Percentiles rank a stretch among this genome's conserved stretches.
Evolutionary conservation across 2,113 vertebrate genomes (phyloP).

Genomic region (Aptenodytes patagonicus): DNA sequence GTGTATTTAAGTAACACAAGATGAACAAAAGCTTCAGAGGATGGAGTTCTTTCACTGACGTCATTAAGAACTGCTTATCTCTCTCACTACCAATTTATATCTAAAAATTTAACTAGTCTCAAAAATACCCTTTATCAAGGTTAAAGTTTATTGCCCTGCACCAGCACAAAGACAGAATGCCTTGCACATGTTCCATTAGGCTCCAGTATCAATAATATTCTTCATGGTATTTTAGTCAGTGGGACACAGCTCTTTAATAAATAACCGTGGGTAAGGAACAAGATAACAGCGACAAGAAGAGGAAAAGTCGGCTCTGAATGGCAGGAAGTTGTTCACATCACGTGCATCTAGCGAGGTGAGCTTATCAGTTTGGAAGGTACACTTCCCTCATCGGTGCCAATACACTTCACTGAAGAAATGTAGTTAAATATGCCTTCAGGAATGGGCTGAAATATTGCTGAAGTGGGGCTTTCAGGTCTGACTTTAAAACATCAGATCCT

Average conservation of each 20-base stretch:
- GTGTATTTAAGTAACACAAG: neutral
- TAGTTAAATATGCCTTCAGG: neutral
- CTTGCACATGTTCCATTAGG: neutral
- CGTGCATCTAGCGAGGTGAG: accelerated
- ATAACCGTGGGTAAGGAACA: neutral
- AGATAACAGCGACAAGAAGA: neutral
- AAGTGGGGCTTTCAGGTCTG: neutral
- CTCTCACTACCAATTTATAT: neutral
- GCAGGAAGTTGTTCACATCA: neutral
- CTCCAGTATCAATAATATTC: neutral
- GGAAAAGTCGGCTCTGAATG: neutral
- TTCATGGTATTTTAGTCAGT: neutral
- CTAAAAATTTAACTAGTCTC: neutral
- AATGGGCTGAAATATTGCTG: neutral
- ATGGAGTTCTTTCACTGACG: neutral
- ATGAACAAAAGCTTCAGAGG: neutral
- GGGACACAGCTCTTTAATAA: neutral
- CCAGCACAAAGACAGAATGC: neutral
- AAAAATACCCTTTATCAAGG: neutral
- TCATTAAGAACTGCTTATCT: neutral
- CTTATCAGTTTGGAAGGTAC: neutral
- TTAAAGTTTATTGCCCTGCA: neutral
- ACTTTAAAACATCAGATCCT: neutral
- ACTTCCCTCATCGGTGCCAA: neutral
- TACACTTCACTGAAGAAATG: neutral